A percentile compares a stretch with the other conserved stretches of the same genome.
phyloP scores from a whole-genome alignment of 2,888 invertebrate species.

The Phasia obesa region DNA sequence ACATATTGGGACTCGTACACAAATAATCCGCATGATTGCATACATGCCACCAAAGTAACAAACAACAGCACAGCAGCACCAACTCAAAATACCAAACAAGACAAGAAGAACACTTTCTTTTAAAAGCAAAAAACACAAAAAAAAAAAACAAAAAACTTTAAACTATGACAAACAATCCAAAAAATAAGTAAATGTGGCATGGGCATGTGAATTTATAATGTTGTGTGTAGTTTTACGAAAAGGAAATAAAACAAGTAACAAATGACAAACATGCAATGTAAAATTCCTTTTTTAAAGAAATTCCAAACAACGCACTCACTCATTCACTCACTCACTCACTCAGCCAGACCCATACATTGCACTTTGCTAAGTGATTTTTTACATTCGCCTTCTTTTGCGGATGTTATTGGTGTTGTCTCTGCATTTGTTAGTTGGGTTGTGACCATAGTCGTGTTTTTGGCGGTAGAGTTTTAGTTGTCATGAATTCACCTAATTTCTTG shows the following conservation, averaged over 20 bases:
- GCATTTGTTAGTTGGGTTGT: slow-evolving; percentile 11
- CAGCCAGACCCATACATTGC: slow-evolving; percentile 49
- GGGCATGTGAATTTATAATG: slow-evolving; percentile 33
- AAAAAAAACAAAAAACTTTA: slow-evolving; percentile 13
- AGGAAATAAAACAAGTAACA: slow-evolving; percentile 39
- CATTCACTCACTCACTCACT: slow-evolving; percentile 6
- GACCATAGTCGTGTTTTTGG: slow-evolving; percentile 17
- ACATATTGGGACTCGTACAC: slow-evolving; percentile 40
- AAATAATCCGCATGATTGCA: slow-evolving; percentile 66
- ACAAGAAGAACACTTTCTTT: slow-evolving; percentile 71
- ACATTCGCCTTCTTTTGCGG: slow-evolving; percentile 26
- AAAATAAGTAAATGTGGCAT: slow-evolving; percentile 40
- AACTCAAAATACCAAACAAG: slow-evolving; percentile 56
- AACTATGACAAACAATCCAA: slow-evolving; percentile 61
- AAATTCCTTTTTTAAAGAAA: slow-evolving; percentile 51
- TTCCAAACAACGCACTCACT: slow-evolving; percentile 60
- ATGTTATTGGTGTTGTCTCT: slow-evolving; percentile 13
- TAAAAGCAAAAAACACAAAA: slow-evolving; percentile 17
- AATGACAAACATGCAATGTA: slow-evolving; percentile 65
- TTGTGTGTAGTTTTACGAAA: slow-evolving; percentile 17
- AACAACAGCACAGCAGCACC: slow-evolving; percentile 4
- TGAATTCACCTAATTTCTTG: slow-evolving; percentile 67
- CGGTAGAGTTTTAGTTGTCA: slow-evolving; percentile 54
- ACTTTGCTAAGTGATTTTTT: slow-evolving; percentile 67
- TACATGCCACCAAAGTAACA: slow-evolving; percentile 63